Base-by-base conservation (phyloP, 2,888 invertebrate species). In the Orthosia cruda region DNA sequence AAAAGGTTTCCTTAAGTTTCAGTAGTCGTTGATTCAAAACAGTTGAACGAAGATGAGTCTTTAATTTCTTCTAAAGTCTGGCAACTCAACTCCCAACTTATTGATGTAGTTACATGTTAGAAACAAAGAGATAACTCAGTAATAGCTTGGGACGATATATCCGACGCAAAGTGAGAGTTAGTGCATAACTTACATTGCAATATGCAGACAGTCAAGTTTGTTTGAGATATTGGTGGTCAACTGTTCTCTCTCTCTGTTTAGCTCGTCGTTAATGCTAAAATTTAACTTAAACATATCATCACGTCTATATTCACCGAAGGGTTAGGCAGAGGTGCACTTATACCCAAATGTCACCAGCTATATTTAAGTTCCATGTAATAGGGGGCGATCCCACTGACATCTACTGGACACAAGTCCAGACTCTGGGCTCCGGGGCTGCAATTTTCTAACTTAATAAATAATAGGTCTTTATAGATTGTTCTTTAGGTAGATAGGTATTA, bases 11-110 rank as follows among this genome's bases (percentile, higher is more conserved):
- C 57, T 45, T 32, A 4, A 45, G 18, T 66, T 57, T 23, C 23
- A 50, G 7, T 20, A n/a, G 9, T 40, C n/a, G 13, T 59, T 9
- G 7, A 16, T 45, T 71, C 18, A 47, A 52, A 71, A 59, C 40
- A 63, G 5, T 66, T 50, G 4, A n/a, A 49, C 40, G 9, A 16
- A 55, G 20, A 73, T 32, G 23, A 58, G 23, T 62, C 3, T 77
- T 15, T 64, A 68, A 64, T 49, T 12, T 47, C 52, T 63, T 55
- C 32, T 23, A 32, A 40, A 68, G 74, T 79, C 79, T n/a, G n/a
- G 40, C 7, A 65, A 61, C 45, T 54, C 0, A 13, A 11, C 13
- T 40, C 2, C 2, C 3, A 50, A 59, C 47, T 59, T 26, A 3
- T 32, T 71, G 32, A 70, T 58, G 52, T 50, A 65, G 2, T 61